Evolutionary conservation across 2,888 invertebrate species (phyloP).

Genomic region (Mesorhabditis belari): DNA sequence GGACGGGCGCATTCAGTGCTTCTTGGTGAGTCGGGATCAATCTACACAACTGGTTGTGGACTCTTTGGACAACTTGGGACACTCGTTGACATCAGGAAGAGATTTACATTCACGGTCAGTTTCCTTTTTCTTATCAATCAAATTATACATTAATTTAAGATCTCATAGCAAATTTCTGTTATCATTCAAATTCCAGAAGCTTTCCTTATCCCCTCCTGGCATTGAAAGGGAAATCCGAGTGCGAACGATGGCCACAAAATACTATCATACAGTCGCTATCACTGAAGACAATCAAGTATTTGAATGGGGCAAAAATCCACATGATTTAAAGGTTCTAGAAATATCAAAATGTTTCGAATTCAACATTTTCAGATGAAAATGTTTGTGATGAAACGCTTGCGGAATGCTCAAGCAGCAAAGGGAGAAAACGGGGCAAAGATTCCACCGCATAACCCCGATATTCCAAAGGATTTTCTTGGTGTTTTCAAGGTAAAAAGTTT

Average conservation of each 20-base stretch:
- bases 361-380: conserved; percentile 14
- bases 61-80: conserved; percentile 32
- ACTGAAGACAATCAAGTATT: conserved; percentile 23
- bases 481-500: background rate
- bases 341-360: conserved; percentile 4
- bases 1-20: conserved; percentile 31
- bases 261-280: conserved; percentile 43
- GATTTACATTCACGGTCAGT: conserved; percentile 12
- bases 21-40: conserved; percentile 18
- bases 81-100: conserved; percentile 27
- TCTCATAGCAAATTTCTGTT: background rate
- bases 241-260: conserved; percentile 19
- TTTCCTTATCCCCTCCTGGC: background rate
- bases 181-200: background rate
- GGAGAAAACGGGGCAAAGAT: background rate
- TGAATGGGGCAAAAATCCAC: conserved; percentile 46
- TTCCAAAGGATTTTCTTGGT: background rate
- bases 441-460: background rate
- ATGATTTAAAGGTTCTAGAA: conserved; percentile 38
- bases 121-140: too few relatives aligned
- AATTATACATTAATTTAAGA: background rate
- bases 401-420: conserved; percentile 16
- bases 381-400: conserved; percentile 32
- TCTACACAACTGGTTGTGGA: conserved; percentile 17
- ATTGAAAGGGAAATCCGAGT: conserved; percentile 2